Base-by-base conservation (phyloP, 2,113 vertebrate genomes). In the Eudyptes chrysolophus region DNA sequence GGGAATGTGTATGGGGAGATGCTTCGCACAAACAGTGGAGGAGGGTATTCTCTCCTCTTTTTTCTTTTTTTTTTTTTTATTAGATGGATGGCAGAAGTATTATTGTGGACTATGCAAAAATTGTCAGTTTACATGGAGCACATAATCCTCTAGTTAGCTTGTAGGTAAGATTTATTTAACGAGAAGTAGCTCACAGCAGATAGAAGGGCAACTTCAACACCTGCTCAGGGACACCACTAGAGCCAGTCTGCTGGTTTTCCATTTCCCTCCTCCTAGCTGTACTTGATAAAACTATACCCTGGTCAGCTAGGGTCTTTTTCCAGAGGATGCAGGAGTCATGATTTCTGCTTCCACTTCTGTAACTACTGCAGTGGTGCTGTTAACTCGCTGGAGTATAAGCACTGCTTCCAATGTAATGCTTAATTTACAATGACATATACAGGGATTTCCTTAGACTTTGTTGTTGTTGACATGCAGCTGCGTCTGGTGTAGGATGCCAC, bases 1-100 rank as follows among this genome's bases (percentile, higher is more conserved):
- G 52, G 71, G 85, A 94, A 61, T 19, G 5, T 25, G 36, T 52
- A 49, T 57, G 68, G 16, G 49, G 40, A 84, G 30, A 40, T 60
- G 30, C 54, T 52, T 84, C 22, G 36, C 62, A 77, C 68, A 77
- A 58, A 30, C 32, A 60, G 51, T 0, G 1, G 49, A 94, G 71
- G 52, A 92, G n/a, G 49, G 25, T 64, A 25, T 7, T 70, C 34
- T 77, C 21, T 74, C 11, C 16, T 30, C 6, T 36, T 40, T 68
- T 57, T 29, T 6, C 4, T 5, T n/a, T 20, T 9, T 14, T 1
- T 29, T 32, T 8, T 0, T 6, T 34, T 48, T 27, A 25, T 74
- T 44, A 70, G 30, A 11, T 57, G 55, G 34, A 25, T 90, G 36
- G 42, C 78, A 94, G 48, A 87, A 85, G 11, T 32, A 17, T 80